phyloP scores from a whole-genome alignment of 2,797 vertebrate genomes.

The Aratinga solstitialis region DNA sequence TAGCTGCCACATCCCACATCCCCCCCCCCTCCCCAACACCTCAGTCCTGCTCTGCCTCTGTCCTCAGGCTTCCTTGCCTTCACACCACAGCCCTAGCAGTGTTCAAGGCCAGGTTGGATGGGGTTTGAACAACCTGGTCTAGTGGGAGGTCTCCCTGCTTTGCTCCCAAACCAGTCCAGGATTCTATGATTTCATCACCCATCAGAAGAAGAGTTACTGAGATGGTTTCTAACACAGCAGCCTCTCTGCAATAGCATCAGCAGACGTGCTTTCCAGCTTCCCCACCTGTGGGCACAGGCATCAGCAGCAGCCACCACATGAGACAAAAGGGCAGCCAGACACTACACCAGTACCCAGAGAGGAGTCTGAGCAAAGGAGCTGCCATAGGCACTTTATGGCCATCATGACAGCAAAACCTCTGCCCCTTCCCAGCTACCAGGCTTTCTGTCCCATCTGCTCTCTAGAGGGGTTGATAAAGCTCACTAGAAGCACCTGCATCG shows the following conservation, averaged over 20 bases:
- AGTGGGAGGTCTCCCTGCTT: background rate
- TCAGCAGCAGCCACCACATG: fast-evolving
- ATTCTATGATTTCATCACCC: background rate
- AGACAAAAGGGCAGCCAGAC: background rate
- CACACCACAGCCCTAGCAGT: background rate
- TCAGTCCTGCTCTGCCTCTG: background rate
- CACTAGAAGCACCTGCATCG: fast-evolving
- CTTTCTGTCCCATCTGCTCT: background rate
- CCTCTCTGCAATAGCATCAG: background rate
- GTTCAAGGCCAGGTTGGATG: background rate
- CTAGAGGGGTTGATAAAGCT: fast-evolving
- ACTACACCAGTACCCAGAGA: fast-evolving
- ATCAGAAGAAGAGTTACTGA: no score
- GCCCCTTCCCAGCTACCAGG: background rate
- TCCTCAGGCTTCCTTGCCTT: background rate
- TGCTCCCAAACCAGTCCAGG: background rate
- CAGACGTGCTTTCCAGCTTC: background rate
- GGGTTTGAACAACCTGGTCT: background rate
- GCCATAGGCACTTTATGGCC: fast-evolving
- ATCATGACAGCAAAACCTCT: background rate
- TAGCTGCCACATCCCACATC: background rate
- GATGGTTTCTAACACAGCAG: fast-evolving
- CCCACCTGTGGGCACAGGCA: fast-evolving
- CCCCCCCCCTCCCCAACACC: fast-evolving
- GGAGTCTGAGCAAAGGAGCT: fast-evolving